A percentile compares a stretch with the other conserved stretches of the same genome.
These are phyloP conservation scores for Ectropis crepuscularia DNA, from an alignment of 2,888 invertebrate species.

Conservation along the genomic window DNA sequence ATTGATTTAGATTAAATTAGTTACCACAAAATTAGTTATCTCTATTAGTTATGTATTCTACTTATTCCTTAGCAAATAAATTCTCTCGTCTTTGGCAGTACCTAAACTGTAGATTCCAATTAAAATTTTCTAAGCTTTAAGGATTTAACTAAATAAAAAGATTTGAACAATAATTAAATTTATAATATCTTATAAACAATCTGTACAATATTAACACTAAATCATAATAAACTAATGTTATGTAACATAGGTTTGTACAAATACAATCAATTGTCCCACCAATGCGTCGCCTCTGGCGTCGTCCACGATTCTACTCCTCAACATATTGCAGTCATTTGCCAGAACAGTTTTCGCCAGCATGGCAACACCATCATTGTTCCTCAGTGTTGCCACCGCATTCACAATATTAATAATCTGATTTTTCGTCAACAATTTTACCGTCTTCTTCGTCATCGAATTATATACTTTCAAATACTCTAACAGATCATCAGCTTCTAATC, in stretches of 20 bases:
- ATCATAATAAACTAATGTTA: conserved; percentile 5
- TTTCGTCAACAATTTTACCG: conserved; percentile 65
- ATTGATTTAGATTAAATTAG: no score
- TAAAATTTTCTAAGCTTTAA: no score
- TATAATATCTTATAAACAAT: no score
- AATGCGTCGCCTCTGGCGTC: not conserved
- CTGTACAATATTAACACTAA: not conserved
- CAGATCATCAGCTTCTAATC: conserved; percentile 59
- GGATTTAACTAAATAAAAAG: no score
- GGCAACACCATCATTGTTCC: conserved; percentile 53
- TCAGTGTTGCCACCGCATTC: conserved; percentile 50
- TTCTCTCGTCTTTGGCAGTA: no score
- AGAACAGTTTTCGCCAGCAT: conserved; percentile 60
- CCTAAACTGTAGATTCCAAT: no score
- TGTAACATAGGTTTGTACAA: conserved; percentile 58
- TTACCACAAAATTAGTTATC: no score
- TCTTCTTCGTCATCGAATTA: conserved; percentile 63
- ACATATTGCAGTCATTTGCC: conserved; percentile 55
- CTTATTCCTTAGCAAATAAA: no score
- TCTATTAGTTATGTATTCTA: no score
- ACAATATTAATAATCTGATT: conserved; percentile 64
- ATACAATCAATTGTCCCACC: conserved; percentile 41
- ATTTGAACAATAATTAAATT: no score
- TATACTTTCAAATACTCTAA: conserved; percentile 58
- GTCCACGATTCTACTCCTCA: conserved; percentile 18